These are phyloP conservation scores for Diloba caeruleocephala DNA, from an alignment of 2,888 invertebrate genomes.

Conservation along the genomic window DNA sequence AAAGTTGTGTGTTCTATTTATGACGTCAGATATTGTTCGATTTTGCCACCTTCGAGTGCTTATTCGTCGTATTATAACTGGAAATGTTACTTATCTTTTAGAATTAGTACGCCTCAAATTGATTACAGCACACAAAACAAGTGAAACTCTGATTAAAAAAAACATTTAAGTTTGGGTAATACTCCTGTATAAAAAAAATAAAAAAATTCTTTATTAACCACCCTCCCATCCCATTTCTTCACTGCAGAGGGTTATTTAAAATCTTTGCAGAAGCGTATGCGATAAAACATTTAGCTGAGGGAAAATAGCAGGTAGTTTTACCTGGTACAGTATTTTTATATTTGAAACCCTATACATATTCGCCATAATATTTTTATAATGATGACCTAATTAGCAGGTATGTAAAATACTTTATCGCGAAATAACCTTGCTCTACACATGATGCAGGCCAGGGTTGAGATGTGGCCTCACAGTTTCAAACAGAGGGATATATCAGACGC, in stretches of 20 bases:
- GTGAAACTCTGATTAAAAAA: too few species aligned
- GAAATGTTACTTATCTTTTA: slow-evolving; percentile 10
- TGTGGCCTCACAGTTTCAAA: slow-evolving; percentile 44
- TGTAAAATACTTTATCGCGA: slow-evolving; percentile 51
- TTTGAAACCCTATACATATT: slow-evolving; percentile 5
- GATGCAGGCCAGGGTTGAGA: slow-evolving; percentile 55
- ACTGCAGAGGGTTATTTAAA: slow-evolving; percentile 10
- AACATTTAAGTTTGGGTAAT: too few species aligned
- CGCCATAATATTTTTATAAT: slow-evolving; percentile 19
- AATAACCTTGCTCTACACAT: slow-evolving; percentile 47
- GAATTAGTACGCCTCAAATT: not conserved
- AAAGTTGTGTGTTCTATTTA: slow-evolving; percentile 68
- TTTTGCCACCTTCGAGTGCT: slow-evolving; percentile 27
- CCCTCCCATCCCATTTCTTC: not conserved
- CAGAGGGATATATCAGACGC: slow-evolving; percentile 38
- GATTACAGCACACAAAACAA: too few species aligned
- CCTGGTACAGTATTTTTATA: too few species aligned
- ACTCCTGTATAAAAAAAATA: not conserved
- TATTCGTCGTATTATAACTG: slow-evolving; percentile 13
- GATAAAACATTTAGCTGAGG: too few species aligned
- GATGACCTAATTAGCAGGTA: slow-evolving; percentile 37
- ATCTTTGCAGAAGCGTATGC: too few species aligned
- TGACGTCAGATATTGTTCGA: slow-evolving; percentile 66
- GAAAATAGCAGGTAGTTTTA: too few species aligned
- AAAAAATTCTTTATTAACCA: not conserved